Base-by-base conservation (phyloP, 2,797 vertebrate species). In the Poecilia wingei region DNA sequence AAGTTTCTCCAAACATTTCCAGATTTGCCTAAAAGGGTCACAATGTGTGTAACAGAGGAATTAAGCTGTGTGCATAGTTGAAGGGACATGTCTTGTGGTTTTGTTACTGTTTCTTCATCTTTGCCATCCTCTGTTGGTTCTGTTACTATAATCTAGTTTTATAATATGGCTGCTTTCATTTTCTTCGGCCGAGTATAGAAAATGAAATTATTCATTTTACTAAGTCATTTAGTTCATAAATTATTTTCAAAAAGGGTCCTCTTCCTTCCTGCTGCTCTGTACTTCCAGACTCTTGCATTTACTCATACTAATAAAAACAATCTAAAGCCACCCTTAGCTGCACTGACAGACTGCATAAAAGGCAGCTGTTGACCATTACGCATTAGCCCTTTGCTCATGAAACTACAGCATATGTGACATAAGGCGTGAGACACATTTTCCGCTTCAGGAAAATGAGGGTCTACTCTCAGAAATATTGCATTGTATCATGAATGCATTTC, bases 341-440 rank as follows among this genome's bases (percentile, higher is more conserved):
- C 33, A 22, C 47, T 84, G 77, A 91, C 82, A 92, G 83, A 75
- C 72, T 85, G 76, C 79, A 73, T 82, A 82, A 87, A 91, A 78
- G 64, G 84, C 93, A 95, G 92, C 92, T 94, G 96, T 93, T 96
- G 93, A 88, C 81, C 77, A 95, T 97, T 96, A 97, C 77, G 79
- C 66, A 88, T 86, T 78, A 87, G 88, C 90, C 92, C 88, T 92
- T 91, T 91, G 78, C 36, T 90, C 85, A 88, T 93, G 79, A 90
- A 92, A 89, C 93, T 95, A 61, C 43, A 61, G 18, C 25, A 94
- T 95, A 94, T 93, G 90, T 96, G 92, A 94, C 94, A 92, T 86
- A 93, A 96, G 92, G 92, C 90, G 94, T 94, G 89, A 96, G 89
- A 85, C 92, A 95, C 76, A 92, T 96, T 92, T 97, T 91, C 94